These are phyloP conservation scores for Stomatorhinus ivindoensis DNA, from an alignment of 2,113 vertebrate species.

Conservation along the genomic window DNA sequence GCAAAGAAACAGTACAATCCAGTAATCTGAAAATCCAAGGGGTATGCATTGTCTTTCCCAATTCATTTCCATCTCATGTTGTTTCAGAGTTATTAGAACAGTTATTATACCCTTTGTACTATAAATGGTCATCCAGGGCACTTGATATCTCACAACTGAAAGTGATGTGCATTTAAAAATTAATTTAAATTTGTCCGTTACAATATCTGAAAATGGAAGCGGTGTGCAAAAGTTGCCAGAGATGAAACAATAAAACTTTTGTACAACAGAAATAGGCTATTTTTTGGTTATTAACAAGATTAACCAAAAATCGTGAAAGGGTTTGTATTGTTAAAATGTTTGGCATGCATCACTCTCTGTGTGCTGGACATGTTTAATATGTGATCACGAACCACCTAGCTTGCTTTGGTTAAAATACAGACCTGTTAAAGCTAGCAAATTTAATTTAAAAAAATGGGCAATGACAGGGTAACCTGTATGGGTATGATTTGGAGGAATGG, in stretches of 20 bases:
- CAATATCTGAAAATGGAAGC: background rate
- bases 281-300: background rate
- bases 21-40: too few species aligned
- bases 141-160: background rate
- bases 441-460: too few species aligned
- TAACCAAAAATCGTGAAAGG: background rate
- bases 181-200: background rate
- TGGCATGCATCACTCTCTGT: background rate
- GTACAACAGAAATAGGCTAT: background rate
- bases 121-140: background rate
- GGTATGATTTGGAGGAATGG: too few species aligned
- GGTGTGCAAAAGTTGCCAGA: background rate
- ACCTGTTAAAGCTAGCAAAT: background rate
- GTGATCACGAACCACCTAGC: background rate
- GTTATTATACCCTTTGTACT: background rate
- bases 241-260: background rate
- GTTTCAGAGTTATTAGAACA: background rate
- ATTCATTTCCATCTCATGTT: background rate
- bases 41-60: too few species aligned
- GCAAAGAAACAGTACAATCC: too few species aligned
- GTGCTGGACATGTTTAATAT: background rate
- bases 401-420: background rate
- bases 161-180: background rate
- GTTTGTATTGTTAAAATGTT: background rate
- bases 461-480: too few species aligned